Evolutionary conservation across 2,888 invertebrate genomes (phyloP).

Genomic region (Therioaphis trifolii): DNA sequence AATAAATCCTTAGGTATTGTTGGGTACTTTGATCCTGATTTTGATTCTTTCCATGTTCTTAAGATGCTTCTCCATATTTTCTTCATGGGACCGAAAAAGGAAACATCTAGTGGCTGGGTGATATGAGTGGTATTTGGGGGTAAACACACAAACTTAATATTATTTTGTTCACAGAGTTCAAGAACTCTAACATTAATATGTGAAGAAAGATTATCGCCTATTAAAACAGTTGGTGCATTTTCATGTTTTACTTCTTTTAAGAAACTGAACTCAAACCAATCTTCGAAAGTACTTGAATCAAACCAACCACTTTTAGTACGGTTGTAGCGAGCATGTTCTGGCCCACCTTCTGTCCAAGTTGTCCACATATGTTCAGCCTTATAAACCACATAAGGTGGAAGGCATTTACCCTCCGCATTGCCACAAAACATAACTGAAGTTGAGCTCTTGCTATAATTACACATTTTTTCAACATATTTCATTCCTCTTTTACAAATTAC

Average conservation of each 20-base stretch:
- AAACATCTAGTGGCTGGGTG: conserved; percentile 66
- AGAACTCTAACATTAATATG: conserved; percentile 66
- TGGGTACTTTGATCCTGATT: conserved; percentile 50
- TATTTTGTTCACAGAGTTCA: conserved; percentile 66
- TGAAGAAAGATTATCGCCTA: conserved; percentile 68
- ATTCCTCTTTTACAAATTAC: conserved; percentile 66
- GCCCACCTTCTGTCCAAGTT: conserved; percentile 68
- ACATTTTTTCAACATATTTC: conserved; percentile 68
- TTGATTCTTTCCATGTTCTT: conserved; percentile 64
- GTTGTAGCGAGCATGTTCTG: conserved; percentile 67
- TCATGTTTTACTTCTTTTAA: conserved; percentile 65
- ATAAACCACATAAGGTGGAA: conserved; percentile 68
- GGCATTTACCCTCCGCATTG: conserved; percentile 67
- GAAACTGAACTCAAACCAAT: conserved; percentile 67
- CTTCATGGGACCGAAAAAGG: conserved; percentile 66
- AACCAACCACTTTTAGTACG: conserved; percentile 68
- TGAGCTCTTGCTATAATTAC: conserved; percentile 67
- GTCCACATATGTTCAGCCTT: conserved; percentile 67
- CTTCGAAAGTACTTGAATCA: conserved; percentile 66
- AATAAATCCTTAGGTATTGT: conserved; percentile 63
- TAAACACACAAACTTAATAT: conserved; percentile 67
- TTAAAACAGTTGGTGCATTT: conserved; percentile 66
- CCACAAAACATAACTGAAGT: conserved; percentile 68
- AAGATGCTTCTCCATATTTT: conserved; percentile 65
- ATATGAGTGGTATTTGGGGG: conserved; percentile 66